Conservation (phyloP, 2,888 invertebrate genomes). For the Rhabditoides inermis region DNA sequence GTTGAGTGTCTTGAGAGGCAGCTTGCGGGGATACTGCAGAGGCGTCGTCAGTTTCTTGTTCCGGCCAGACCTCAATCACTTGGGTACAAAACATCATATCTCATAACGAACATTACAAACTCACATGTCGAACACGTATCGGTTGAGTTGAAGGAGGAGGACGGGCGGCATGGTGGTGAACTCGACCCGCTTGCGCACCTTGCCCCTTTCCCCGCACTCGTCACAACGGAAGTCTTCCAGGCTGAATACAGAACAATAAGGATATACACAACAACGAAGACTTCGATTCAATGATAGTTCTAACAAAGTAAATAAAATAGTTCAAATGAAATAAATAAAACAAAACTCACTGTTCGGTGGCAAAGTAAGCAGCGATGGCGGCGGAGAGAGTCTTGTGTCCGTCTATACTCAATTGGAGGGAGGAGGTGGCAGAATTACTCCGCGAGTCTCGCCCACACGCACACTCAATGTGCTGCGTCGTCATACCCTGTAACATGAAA, state of each 20-base stretch:
- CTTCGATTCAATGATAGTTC: too few relatives aligned
- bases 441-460: too few relatives aligned
- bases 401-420: slow-evolving; percentile 37
- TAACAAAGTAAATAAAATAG: too few relatives aligned
- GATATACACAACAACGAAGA: too few relatives aligned
- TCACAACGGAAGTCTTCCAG: slow-evolving; percentile 40
- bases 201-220: slow-evolving; percentile 24
- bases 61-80: slow-evolving; percentile 27
- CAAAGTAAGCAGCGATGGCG: slow-evolving; percentile 31
- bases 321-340: too few relatives aligned
- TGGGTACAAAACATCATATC: background rate
- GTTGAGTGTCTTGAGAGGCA: slow-evolving; percentile 7
- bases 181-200: slow-evolving; percentile 13
- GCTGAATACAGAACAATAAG: slow-evolving; percentile 16
- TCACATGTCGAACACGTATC: slow-evolving; percentile 35
- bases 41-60: slow-evolving; percentile 38
- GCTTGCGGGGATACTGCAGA: slow-evolving; percentile 33
- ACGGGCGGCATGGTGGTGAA: slow-evolving; percentile 37
- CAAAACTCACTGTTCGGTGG: slow-evolving; percentile 25
- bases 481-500: background rate
- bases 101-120: background rate
- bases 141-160: slow-evolving; percentile 40
- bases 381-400: slow-evolving; percentile 30
- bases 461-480: background rate
- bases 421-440: slow-evolving; percentile 10